phyloP scores from a whole-genome alignment of 2,888 invertebrate species.

The Polydrusus pterygomalis region DNA sequence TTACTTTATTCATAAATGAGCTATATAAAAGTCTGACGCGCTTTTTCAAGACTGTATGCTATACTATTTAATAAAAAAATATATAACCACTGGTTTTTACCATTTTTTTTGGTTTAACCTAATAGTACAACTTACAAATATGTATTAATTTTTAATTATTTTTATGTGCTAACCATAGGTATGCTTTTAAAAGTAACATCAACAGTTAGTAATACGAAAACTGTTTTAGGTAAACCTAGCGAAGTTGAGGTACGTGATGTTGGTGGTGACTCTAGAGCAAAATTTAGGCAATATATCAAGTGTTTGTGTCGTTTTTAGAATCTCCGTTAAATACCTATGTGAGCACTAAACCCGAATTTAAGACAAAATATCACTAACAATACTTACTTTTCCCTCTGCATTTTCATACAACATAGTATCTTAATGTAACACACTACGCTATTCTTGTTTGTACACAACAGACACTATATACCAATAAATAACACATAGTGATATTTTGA shows the following conservation, averaged over 20 bases:
- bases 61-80: too few relatives aligned
- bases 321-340: background rate
- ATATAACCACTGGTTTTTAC: too few relatives aligned
- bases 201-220: background rate
- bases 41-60: too few relatives aligned
- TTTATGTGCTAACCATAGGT: too few relatives aligned
- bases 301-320: background rate
- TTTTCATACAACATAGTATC: background rate
- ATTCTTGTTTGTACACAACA: background rate
- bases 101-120: too few relatives aligned
- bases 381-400: background rate
- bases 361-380: conserved; percentile 4
- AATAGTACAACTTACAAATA: too few relatives aligned
- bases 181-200: background rate
- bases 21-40: too few relatives aligned
- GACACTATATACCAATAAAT: background rate
- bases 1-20: too few relatives aligned
- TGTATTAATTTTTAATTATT: too few relatives aligned
- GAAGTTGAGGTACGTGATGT: background rate
- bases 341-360: conserved; percentile 1
- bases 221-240: background rate
- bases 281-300: background rate
- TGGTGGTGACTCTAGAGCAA: background rate
- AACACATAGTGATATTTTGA: conserved; percentile 11
- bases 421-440: background rate